phyloP scores from a whole-genome alignment of 2,888 invertebrate species.

The Thelaira solivaga region DNA sequence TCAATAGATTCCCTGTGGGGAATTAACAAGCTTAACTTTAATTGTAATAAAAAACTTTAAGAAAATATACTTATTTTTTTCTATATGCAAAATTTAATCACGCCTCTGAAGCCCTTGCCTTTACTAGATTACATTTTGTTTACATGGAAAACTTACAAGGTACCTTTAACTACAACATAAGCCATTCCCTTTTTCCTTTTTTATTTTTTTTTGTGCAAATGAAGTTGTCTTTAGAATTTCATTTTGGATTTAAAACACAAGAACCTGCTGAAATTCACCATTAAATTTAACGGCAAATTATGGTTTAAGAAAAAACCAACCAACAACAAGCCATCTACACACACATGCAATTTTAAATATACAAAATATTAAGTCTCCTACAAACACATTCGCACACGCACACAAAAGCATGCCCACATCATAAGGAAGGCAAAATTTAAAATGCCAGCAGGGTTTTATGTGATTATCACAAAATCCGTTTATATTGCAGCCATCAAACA shows the following conservation, averaged over 20 bases:
- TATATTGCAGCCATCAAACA: conserved; percentile 42
- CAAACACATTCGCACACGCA: background rate
- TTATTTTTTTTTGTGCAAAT: too few species aligned
- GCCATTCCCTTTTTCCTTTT: too few species aligned
- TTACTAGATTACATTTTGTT: conserved; percentile 2
- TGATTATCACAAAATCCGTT: conserved; percentile 60
- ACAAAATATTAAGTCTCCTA: background rate
- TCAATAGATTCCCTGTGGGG: too few species aligned
- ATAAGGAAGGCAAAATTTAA: background rate
- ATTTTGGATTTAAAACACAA: conserved; percentile 39
- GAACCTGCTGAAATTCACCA: conserved; percentile 30
- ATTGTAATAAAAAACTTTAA: background rate
- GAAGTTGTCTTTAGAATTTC: conserved; percentile 44
- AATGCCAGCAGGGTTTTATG: conserved; percentile 50
- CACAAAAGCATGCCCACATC: too few species aligned
- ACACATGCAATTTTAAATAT: background rate
- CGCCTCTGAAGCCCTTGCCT: background rate
- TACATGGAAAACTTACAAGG: conserved; percentile 13
- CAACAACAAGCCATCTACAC: background rate
- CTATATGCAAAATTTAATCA: background rate
- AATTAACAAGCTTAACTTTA: background rate
- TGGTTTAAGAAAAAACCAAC: conserved; percentile 1
- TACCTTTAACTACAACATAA: background rate
- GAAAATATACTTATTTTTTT: background rate
- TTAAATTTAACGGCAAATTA: conserved; percentile 43